Conservation (phyloP, 2,797 vertebrate species). For the Lagodon rhomboides region DNA sequence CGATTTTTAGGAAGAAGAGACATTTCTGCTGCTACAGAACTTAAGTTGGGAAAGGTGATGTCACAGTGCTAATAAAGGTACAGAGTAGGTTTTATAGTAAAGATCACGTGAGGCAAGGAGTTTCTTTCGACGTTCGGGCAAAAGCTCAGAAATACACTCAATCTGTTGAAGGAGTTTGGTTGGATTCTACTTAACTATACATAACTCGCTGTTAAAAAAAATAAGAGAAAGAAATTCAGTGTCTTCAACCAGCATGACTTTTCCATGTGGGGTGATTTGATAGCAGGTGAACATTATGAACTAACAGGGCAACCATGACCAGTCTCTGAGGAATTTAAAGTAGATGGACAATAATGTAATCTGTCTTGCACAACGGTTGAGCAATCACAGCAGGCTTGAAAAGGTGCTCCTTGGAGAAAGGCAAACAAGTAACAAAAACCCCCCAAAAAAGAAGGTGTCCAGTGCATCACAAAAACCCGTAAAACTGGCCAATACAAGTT, state of each 20-base stretch:
- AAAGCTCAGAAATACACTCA: constrained; percentile 33
- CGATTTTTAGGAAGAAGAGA: constrained; percentile 22
- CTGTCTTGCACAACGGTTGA: constrained; percentile 59
- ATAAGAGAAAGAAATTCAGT: background rate
- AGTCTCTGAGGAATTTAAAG: constrained; percentile 28
- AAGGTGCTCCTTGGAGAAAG: constrained; percentile 60
- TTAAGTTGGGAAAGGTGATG: constrained; percentile 15
- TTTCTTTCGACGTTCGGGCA: constrained; percentile 33
- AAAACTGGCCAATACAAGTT: constrained; percentile 7
- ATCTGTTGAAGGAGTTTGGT: constrained; percentile 11
- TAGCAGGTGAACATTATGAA: constrained; percentile 15
- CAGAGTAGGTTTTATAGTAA: constrained; percentile 10
- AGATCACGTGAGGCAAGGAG: constrained; percentile 20
- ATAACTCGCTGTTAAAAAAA: constrained; percentile 2
- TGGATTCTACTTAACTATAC: constrained; percentile 11
- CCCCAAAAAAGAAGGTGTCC: background rate
- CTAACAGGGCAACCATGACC: constrained; percentile 40
- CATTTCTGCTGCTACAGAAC: constrained; percentile 17
- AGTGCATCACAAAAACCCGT: constrained; percentile 25
- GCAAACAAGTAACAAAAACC: constrained; percentile 58
- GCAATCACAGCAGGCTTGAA: constrained; percentile 49
- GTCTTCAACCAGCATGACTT: constrained; percentile 34
- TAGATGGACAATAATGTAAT: constrained; percentile 37
- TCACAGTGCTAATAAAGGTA: constrained; percentile 24
- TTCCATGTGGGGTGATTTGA: constrained; percentile 31